A percentile compares a stretch with the other conserved stretches of the same genome.
phyloP scores from a whole-genome alignment of 2,113 vertebrate genomes.

The Taxidea taxus region DNA sequence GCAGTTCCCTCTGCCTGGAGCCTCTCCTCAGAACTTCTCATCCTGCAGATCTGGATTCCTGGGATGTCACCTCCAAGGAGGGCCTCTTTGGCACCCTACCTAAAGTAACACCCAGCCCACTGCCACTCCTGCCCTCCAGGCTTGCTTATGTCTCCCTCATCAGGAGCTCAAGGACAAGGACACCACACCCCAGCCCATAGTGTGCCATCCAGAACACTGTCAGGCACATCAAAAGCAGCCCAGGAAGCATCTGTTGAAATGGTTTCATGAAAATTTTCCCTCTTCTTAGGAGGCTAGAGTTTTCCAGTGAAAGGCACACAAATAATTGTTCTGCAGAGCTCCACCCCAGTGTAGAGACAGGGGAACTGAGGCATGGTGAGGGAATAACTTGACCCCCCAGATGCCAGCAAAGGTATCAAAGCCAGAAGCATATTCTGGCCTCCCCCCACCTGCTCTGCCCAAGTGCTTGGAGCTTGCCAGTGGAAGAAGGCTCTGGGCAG shows the following conservation, averaged over 20 bases:
- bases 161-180: too few species aligned
- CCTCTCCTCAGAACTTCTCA: not conserved
- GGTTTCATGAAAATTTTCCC: not conserved
- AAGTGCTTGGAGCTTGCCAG: not conserved
- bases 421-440: not conserved
- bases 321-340: not conserved
- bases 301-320: not conserved
- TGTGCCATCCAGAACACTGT: not conserved
- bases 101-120: not conserved
- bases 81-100: not conserved
- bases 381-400: not conserved
- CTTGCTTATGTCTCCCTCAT: not conserved
- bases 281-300: not conserved
- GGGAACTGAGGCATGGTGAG: rapidly evolving
- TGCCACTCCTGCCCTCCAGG: not conserved
- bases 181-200: rapidly evolving
- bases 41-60: not conserved
- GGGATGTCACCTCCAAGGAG: not conserved
- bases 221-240: not conserved
- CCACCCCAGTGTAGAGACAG: rapidly evolving
- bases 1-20: not conserved
- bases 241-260: not conserved
- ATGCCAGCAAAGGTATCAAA: not conserved
- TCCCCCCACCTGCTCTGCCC: rapidly evolving
- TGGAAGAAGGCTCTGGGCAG: too few species aligned